phyloP scores from a whole-genome alignment of 1,140 invertebrate genomes.

The Colletes gigas region DNA sequence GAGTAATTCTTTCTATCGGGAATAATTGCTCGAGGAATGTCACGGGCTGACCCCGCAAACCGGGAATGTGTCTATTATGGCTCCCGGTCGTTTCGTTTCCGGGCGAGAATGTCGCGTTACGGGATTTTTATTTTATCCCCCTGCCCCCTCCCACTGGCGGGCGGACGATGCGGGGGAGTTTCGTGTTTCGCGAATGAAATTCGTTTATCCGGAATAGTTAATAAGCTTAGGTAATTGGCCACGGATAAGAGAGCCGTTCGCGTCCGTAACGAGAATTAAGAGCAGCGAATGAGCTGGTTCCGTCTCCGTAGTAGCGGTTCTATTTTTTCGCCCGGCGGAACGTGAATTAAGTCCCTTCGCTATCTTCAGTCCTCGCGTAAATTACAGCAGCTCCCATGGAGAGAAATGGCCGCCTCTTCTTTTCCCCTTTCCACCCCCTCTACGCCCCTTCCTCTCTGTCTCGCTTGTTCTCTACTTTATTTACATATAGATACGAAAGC shows the following conservation, averaged over 20 bases:
- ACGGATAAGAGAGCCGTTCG: conserved; percentile 33
- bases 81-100: background rate
- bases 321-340: conserved; percentile 63
- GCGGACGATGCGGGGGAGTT: background rate
- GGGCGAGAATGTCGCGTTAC: background rate
- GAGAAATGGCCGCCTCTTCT: conserved; percentile 74
- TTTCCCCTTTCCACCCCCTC: conserved; percentile 57
- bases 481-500: conserved; percentile 78
- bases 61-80: background rate
- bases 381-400: conserved; percentile 72
- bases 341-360: conserved; percentile 69
- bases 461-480: conserved; percentile 64
- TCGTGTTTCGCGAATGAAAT: background rate
- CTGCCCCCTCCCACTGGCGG: no score
- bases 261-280: conserved; percentile 60
- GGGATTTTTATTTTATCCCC: background rate
- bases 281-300: conserved; percentile 62
- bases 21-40: conserved; percentile 37
- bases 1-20: conserved; percentile 9
- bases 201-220: conserved; percentile 47
- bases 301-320: conserved; percentile 51
- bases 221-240: conserved; percentile 53
- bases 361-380: conserved; percentile 72
- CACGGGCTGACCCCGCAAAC: background rate
- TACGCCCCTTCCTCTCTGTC: background rate